phyloP scores from a whole-genome alignment of 2,113 vertebrate species.

The Trichomycterus rosablanca region DNA sequence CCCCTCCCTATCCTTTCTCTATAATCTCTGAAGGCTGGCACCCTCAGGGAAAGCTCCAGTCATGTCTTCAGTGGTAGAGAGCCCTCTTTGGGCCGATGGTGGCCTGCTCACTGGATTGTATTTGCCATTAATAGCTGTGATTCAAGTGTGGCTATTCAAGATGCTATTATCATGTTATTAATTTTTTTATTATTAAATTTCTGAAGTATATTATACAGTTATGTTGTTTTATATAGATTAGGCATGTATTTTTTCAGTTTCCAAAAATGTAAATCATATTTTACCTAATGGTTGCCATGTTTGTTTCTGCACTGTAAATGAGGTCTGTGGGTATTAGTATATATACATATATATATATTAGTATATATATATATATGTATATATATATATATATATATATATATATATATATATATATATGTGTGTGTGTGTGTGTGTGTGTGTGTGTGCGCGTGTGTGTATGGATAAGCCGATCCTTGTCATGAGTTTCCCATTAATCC shows the following conservation, averaged over 20 bases:
- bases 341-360: too few relatives aligned
- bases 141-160: too few relatives aligned
- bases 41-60: constrained; percentile 47
- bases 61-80: constrained; percentile 60
- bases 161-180: too few relatives aligned
- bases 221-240: not conserved
- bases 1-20: constrained; percentile 41
- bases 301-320: constrained; percentile 6
- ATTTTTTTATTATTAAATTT: too few relatives aligned
- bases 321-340: too few relatives aligned
- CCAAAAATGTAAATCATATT: not conserved
- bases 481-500: constrained; percentile 50
- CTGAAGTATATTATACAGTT: not conserved
- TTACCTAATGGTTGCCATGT: not conserved
- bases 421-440: constrained; percentile 22
- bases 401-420: not conserved
- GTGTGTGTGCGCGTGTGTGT: constrained; percentile 35
- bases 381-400: too few relatives aligned
- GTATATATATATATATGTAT: too few relatives aligned
- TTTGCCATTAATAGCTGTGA: not conserved
- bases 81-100: constrained; percentile 63
- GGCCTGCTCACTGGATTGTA: not conserved
- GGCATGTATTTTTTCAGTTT: not conserved
- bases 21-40: constrained; percentile 46
- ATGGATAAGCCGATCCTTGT: constrained; percentile 39